Evolutionary conservation across 2,888 invertebrate genomes (phyloP).

Genomic region (Drosophila meridiana): DNA sequence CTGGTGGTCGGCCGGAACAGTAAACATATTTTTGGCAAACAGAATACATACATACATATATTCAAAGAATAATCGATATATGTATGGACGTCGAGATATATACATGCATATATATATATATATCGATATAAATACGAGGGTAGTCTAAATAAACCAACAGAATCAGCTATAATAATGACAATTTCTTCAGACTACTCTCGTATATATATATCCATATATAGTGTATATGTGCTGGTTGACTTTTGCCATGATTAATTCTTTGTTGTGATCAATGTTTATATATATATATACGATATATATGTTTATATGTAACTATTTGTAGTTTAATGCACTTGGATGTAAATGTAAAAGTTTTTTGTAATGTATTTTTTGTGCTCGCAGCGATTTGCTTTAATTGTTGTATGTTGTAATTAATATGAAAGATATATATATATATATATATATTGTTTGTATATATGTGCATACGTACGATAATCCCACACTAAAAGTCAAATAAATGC

Average conservation of each 20-base stretch:
- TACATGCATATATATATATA: neutral
- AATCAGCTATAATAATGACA: neutral
- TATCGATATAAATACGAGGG: neutral
- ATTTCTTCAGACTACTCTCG: neutral
- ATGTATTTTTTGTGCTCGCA: constrained; percentile 48
- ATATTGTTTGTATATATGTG: constrained; percentile 42
- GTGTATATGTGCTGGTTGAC: neutral
- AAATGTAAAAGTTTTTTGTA: constrained; percentile 12
- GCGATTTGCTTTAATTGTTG: constrained; percentile 54
- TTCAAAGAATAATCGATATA: neutral
- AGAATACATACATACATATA: neutral
- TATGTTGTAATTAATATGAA: constrained; percentile 61
- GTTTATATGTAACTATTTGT: constrained; percentile 9
- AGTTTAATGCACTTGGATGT: constrained; percentile 4
- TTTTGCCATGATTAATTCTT: constrained; percentile 16
- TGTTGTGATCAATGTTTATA: constrained; percentile 50
- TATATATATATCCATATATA: neutral
- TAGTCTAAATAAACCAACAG: neutral
- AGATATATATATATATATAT: constrained; percentile 7
- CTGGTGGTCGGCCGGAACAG: constrained; percentile 42
- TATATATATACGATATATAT: constrained; percentile 22
- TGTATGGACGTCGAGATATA: neutral
- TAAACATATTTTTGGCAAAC: constrained; percentile 8
- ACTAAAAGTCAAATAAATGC: constrained; percentile 38
- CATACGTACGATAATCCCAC: constrained; percentile 7